Conservation (phyloP, 2,797 vertebrate species). For the Tiaroga cobitis region DNA sequence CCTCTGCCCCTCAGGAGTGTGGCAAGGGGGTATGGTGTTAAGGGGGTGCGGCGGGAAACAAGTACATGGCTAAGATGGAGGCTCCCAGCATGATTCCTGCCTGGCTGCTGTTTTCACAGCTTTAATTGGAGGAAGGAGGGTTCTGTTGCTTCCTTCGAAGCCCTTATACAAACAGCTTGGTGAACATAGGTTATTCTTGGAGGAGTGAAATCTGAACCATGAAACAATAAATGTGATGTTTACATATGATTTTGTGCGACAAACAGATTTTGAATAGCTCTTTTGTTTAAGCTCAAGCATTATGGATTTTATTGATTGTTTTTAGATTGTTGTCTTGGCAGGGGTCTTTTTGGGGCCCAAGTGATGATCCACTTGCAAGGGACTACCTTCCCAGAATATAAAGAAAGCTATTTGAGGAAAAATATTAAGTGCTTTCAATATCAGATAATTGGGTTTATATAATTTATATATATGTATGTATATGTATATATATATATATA, state of each 20-base stretch:
- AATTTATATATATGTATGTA: too few relatives aligned
- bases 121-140: conserved; percentile 55
- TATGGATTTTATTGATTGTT: not conserved
- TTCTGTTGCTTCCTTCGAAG: conserved; percentile 40
- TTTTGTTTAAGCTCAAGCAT: not conserved
- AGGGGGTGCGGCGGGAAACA: conserved; percentile 4
- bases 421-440: not conserved
- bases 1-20: conserved; percentile 48
- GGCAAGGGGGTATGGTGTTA: conserved; percentile 5
- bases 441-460: not conserved
- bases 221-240: conserved; percentile 22
- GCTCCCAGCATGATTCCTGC: conserved; percentile 50
- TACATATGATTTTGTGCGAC: conserved; percentile 4
- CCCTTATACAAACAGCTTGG: conserved; percentile 39
- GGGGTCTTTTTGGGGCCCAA: not conserved
- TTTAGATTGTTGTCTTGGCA: not conserved
- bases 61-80: conserved; percentile 45
- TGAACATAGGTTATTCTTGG: conserved; percentile 15
- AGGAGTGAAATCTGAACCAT: conserved; percentile 19
- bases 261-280: conserved; percentile 12
- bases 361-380: not conserved
- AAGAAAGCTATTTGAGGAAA: not conserved
- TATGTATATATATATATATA: too few relatives aligned
- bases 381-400: not conserved
- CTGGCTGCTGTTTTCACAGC: conserved; percentile 53